A percentile compares a stretch with the other conserved stretches of the same genome.
These are phyloP conservation scores for Antennarius striatus DNA, from an alignment of 2,113 vertebrate species.

Conservation along the genomic window DNA sequence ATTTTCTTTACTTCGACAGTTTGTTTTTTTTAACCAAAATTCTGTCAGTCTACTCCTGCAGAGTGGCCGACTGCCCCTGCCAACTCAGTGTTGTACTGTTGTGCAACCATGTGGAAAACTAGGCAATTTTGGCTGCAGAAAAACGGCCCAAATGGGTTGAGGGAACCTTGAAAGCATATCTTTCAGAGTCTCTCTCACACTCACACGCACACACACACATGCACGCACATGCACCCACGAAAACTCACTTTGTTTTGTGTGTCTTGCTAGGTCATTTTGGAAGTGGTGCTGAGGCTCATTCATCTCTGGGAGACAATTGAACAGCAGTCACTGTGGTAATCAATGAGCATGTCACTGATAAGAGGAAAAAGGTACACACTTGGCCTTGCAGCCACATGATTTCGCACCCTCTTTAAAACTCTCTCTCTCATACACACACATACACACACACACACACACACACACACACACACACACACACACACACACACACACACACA, in stretches of 20 bases:
- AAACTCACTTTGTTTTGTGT: conserved; percentile 16
- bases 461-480: not conserved
- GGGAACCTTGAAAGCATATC: conserved; percentile 46
- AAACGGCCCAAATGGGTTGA: conserved; percentile 56
- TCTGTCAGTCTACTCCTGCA: conserved; percentile 45
- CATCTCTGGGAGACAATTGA: conserved; percentile 57
- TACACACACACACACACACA: not conserved
- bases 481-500: too few relatives aligned
- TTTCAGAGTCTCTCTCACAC: conserved; percentile 15
- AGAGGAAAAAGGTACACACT: conserved; percentile 40
- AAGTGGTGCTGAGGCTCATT: conserved; percentile 36
- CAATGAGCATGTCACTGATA: conserved; percentile 67
- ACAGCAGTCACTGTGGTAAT: conserved; percentile 56
- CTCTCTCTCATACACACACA: not conserved
- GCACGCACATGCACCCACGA: not conserved
- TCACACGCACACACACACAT: too few relatives aligned
- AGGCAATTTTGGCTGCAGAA: conserved; percentile 68
- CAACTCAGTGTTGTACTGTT: conserved; percentile 36
- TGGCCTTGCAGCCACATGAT: conserved; percentile 28
- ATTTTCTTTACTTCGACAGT: not conserved
- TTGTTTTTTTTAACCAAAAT: conserved; percentile 46
- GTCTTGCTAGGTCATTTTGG: conserved; percentile 29
- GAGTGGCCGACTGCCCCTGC: conserved; percentile 27
- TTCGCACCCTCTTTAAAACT: conserved; percentile 11
- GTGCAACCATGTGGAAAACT: conserved; percentile 71